phyloP scores from a whole-genome alignment of 2,888 invertebrate species.

The Drosophila barbarae region DNA sequence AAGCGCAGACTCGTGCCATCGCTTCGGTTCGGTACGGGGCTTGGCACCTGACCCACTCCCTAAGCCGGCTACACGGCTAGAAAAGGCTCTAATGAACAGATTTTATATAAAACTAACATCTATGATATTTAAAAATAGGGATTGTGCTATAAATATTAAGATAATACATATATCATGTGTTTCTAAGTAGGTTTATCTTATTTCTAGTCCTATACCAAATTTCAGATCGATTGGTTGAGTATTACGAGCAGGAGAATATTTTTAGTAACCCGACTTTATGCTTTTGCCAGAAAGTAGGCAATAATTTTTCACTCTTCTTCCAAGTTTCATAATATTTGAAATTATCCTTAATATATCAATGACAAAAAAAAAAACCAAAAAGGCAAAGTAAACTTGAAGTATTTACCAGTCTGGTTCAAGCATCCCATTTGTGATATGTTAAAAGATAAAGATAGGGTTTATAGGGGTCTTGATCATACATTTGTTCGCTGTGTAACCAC shows the following conservation, averaged over 20 bases:
- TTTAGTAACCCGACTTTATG: neutral
- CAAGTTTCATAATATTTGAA: neutral
- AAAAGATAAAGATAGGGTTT: neutral
- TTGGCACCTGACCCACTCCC: conserved; percentile 27
- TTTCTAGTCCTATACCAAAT: neutral
- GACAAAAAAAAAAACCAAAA: too few species aligned
- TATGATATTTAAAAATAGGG: neutral
- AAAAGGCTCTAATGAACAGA: neutral
- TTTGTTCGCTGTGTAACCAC: neutral
- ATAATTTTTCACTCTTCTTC: neutral
- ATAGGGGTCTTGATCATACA: neutral
- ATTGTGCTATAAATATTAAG: neutral
- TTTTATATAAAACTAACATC: neutral
- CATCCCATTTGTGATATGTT: neutral
- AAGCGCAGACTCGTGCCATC: conserved; percentile 44
- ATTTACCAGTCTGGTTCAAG: neutral
- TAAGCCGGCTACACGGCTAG: neutral
- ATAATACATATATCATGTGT: neutral
- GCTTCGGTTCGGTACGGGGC: conserved; percentile 6
- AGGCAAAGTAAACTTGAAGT: too few species aligned
- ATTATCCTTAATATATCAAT: neutral
- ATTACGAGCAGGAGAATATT: neutral
- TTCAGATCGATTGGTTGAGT: neutral
- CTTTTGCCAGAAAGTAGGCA: conserved; percentile 1
- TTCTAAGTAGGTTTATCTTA: neutral